Evolutionary conservation across 37 sponge, comb jelly and placozoan genomes (phyloP), one percentile per base, ranked within the genome.

Genomic region (Spongia lamella): DNA sequence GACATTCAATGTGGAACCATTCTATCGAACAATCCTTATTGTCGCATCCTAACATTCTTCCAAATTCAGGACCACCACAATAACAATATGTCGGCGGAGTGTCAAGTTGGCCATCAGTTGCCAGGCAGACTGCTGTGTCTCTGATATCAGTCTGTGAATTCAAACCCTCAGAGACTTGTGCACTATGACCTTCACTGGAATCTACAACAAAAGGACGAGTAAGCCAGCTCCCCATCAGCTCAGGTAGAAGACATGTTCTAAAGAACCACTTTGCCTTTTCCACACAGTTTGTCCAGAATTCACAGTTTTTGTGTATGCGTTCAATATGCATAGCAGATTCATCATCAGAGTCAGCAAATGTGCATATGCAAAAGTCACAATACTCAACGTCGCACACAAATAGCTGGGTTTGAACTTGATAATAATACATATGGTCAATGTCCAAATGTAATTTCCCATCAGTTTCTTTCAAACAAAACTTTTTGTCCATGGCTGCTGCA

Each of bases 31-130:
- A 85, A 36, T 35, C n/a, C 26, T 66, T 26, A 38, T 85, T 78
- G 61, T 85, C 86, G 38, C 67, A 85, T 17, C 66, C 79, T 24
- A 85, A 29, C 86, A 85, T 85, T 16, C 72, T 51, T 21, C 86
- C 86, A 25, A 73, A 50, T 13, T 73, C 78, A 24, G 65, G 69
- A 29, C 53, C 53, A 20, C 64, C 55, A 61, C 78, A 84, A 47
- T 84, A 77, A 53, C 84, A 84, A 32, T 84, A 84, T 7, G 20
- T 53, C 7, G 53, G 26, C 22, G 16, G 5, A 38, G 27, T 27
- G 50, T 38, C 47, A 43, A 24, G 21, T 56, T 57, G 38, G 17
- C 20, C 49, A 50, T 37, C 47, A 24, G 31, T n/a, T n/a, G n/a
- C n/a, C n/a, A n/a, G n/a, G n/a, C n/a, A n/a, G n/a, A n/a, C n/a